Percentiles rank a stretch among this genome's conserved stretches.
phyloP scores from a whole-genome alignment of 2,888 invertebrate species.

The Apocheima hispidaria region DNA sequence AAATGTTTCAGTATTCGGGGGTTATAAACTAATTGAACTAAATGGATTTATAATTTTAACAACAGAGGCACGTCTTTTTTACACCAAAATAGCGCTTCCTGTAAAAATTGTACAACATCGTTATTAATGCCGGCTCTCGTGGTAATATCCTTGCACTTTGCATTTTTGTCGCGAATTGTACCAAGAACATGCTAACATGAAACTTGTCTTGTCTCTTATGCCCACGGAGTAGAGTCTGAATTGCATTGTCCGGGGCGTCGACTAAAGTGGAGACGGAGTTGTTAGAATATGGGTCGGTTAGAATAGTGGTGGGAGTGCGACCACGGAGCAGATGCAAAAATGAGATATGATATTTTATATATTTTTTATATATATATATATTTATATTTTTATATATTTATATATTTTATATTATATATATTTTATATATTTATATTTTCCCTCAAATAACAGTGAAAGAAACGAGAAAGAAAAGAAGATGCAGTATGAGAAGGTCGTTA shows the following conservation, averaged over 20 bases:
- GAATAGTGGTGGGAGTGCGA: slow-evolving; percentile 62
- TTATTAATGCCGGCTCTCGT: slow-evolving; percentile 67
- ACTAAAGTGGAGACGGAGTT: slow-evolving; percentile 53
- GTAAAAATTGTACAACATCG: slow-evolving; percentile 33
- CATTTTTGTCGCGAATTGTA: slow-evolving; percentile 67
- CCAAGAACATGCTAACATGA: slow-evolving; percentile 47
- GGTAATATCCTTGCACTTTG: slow-evolving; percentile 68
- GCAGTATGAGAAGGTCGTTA: no score
- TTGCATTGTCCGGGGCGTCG: slow-evolving; percentile 53
- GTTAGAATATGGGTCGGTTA: slow-evolving; percentile 44
- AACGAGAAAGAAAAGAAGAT: no score
- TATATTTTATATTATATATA: no score
- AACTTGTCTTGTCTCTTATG: slow-evolving; percentile 51
- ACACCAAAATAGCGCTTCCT: slow-evolving; percentile 18
- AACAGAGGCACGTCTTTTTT: slow-evolving; percentile 19
- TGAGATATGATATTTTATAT: background rate
- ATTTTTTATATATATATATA: background rate
- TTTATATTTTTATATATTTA: no score
- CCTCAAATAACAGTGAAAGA: no score
- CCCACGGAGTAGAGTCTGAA: slow-evolving; percentile 63
- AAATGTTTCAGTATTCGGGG: no score
- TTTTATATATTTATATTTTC: no score
- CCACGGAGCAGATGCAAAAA: slow-evolving; percentile 33
- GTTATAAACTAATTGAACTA: no score
- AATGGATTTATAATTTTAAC: slow-evolving; percentile 5